Percentiles rank a stretch among this genome's conserved stretches.
These are phyloP conservation scores for Orussus abietinus DNA, from an alignment of 1,140 invertebrate species.

Conservation along the genomic window DNA sequence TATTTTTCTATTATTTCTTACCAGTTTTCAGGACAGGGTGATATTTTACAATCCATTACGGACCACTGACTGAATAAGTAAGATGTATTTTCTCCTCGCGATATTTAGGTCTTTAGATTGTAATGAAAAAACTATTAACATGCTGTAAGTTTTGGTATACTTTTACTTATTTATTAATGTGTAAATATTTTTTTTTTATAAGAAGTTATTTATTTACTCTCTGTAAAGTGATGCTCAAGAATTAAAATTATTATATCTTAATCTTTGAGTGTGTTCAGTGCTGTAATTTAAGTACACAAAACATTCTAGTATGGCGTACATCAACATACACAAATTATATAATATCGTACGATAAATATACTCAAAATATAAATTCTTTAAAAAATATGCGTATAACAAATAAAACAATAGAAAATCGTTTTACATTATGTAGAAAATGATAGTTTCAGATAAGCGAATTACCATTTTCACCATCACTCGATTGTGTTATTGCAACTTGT, in stretches of 20 bases:
- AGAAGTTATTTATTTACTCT: not conserved
- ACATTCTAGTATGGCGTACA: constrained; percentile 4
- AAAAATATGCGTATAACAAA: not conserved
- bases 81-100: not conserved
- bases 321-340: not conserved
- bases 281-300: not conserved
- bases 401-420: not conserved
- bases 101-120: not conserved
- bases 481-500: constrained; percentile 1
- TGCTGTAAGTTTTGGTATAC: not conserved
- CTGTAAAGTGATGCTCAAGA: not conserved
- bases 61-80: not conserved
- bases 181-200: not conserved
- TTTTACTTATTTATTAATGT: not conserved
- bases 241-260: not conserved
- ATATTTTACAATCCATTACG: no score
- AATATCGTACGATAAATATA: not conserved
- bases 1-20: no score
- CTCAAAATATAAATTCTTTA: not conserved
- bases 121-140: not conserved
- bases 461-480: not conserved
- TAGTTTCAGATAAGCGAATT: not conserved
- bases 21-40: no score
- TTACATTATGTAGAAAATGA: not conserved
- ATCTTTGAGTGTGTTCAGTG: no score